Evolutionary conservation across 1,140 invertebrate species (phyloP), one percentile per base, ranked within the genome.

Genomic region (Proctacanthus coquilletti): DNA sequence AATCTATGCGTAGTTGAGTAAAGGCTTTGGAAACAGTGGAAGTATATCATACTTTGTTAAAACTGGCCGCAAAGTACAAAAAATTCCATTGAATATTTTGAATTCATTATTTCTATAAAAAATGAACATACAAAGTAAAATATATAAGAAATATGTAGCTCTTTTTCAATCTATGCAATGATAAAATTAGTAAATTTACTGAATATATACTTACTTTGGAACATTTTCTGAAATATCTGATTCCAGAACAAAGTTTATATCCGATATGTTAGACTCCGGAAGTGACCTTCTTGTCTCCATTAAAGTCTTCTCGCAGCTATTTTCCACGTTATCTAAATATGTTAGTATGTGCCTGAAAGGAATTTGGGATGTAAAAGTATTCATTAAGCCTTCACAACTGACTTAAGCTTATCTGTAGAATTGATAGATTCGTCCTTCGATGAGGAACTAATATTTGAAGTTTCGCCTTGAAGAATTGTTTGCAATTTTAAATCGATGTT

Each of bases 281-380:
- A 60, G 47, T 6, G 52, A 56, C 6, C 53, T 46, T 10, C 53
- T 47, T 0, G 53, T 56, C 19, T 60, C 52, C 42, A 58, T 45
- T n/a, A 60, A 33, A 1, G 57, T 52, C 39, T 56, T 56, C 31
- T 58, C 54, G 39, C 57, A 60, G 20, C 50, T 60, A 30, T 52
- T 53, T 25, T 60, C 57, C 30, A 60, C 54, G 39, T 58, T 52
- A 34, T 60, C 59, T 33, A 60, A 42, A 41, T 60, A 60, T 21
- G 44, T 49, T 23, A 56, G 42, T 3, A 60, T 60, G 35, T 60
- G 56, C 39, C 55, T 60, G 27, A 19, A 40, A 40, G 5, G 19
- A n/a, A 19, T 14, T 11, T 3, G 15, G 3, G 9, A 27, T 10
- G 10, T 11, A 10, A 32, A 32, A 6, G 13, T 15, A 9, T 4